These are phyloP conservation scores for Meteorus cinctellus DNA, from an alignment of 2,888 invertebrate species.

Conservation along the genomic window DNA sequence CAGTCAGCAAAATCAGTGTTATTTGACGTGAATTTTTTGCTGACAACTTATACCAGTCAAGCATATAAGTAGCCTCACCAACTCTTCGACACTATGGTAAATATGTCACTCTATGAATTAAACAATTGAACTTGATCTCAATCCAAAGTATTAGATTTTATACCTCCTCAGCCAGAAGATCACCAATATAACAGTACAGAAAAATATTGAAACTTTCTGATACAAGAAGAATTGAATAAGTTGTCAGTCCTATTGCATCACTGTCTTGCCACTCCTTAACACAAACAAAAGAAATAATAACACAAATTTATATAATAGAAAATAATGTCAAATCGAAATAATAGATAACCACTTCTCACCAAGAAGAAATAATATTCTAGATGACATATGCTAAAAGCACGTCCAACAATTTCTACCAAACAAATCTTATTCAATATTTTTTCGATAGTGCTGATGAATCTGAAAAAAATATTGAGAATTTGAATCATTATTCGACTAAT, in stretches of 20 bases:
- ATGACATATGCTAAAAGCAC: slow-evolving; percentile 53
- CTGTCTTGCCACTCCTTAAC: slow-evolving; percentile 46
- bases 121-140: neutral
- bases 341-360: slow-evolving; percentile 39
- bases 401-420: slow-evolving; percentile 54
- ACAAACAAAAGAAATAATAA: neutral
- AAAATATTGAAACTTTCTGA: slow-evolving; percentile 56
- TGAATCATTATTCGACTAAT: too few species aligned
- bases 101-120: neutral
- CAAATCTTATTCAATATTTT: slow-evolving; percentile 50
- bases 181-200: slow-evolving; percentile 63
- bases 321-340: too few species aligned
- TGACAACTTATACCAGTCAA: slow-evolving; percentile 59
- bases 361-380: slow-evolving; percentile 55
- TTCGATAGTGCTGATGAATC: slow-evolving; percentile 46
- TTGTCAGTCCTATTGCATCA: slow-evolving; percentile 44
- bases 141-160: neutral
- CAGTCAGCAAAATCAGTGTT: slow-evolving; percentile 54
- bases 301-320: too few species aligned
- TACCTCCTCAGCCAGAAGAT: slow-evolving; percentile 63
- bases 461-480: slow-evolving; percentile 32
- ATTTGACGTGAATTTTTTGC: slow-evolving; percentile 50
- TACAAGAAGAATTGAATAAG: slow-evolving; percentile 42
- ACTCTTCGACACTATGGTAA: slow-evolving; percentile 54
- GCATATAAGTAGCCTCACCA: slow-evolving; percentile 56